Evolutionary conservation across 2,888 invertebrate genomes (phyloP).

Genomic region (Crematogaster levior): DNA sequence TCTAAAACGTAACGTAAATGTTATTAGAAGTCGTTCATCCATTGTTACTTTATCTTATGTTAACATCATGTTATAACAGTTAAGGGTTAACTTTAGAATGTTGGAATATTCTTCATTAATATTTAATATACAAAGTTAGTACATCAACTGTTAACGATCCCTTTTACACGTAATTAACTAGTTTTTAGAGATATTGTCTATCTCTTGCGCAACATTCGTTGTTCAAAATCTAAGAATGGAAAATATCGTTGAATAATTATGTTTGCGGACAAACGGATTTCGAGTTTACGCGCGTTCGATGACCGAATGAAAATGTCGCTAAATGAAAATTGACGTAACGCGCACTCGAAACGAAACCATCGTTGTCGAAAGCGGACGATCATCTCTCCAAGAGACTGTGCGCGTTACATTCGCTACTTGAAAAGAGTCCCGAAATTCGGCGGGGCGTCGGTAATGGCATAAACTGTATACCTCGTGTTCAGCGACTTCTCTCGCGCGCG

Average conservation of each 20-base stretch:
- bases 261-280: background rate
- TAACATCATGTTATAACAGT: background rate
- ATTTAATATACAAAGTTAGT: background rate
- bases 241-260: constrained; percentile 14
- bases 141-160: background rate
- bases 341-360: background rate
- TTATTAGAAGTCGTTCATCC: background rate
- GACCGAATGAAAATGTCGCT: constrained; percentile 35
- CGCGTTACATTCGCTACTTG: constrained; percentile 45
- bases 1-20: background rate
- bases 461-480: constrained; percentile 75
- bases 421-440: constrained; percentile 76
- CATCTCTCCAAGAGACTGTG: constrained; percentile 37
- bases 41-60: constrained; percentile 3
- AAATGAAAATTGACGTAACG: constrained; percentile 48
- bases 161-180: background rate
- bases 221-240: constrained; percentile 3
- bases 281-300: constrained; percentile 42
- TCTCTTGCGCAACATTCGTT: background rate
- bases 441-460: constrained; percentile 80
- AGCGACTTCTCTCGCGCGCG: constrained; percentile 75
- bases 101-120: background rate
- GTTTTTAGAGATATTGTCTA: background rate
- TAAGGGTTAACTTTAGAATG: background rate
- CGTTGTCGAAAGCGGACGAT: constrained; percentile 23